Conservation (phyloP, 2,113 vertebrate genomes). For the Neodon shergylaensis region DNA sequence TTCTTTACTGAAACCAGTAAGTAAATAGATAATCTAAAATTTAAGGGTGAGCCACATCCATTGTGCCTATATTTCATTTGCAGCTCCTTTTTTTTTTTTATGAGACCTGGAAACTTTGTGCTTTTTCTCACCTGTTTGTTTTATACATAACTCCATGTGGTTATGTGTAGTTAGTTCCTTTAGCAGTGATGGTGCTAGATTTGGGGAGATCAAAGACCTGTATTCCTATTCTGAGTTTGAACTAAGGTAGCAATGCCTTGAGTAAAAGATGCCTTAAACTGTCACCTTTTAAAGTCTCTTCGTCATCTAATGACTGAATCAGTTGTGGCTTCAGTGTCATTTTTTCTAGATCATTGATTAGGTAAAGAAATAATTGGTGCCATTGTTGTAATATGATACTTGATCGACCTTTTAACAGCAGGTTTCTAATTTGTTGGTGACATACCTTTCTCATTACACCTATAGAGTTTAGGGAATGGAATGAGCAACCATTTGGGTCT, state of each 20-base stretch:
- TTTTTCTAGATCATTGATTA: constrained; percentile 26
- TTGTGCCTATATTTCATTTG: neutral
- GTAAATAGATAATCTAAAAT: neutral
- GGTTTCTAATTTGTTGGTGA: neutral
- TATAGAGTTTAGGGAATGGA: neutral
- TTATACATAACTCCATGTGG: neutral
- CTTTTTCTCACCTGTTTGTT: neutral
- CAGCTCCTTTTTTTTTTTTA: neutral
- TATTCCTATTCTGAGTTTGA: constrained; percentile 11
- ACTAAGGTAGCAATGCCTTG: neutral
- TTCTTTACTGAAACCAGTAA: neutral
- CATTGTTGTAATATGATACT: neutral
- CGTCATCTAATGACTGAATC: constrained; percentile 6
- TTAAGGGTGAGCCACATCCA: neutral
- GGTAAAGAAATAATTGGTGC: constrained; percentile 8
- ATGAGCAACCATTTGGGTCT: neutral
- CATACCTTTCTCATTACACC: neutral
- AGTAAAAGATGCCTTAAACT: constrained; percentile 50
- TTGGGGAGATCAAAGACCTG: neutral
- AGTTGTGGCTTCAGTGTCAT: neutral
- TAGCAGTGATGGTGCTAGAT: neutral
- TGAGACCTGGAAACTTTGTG: neutral
- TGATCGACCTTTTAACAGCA: neutral
- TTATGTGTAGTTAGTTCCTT: neutral
- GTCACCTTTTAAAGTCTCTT: constrained; percentile 15